A percentile compares a stretch with the other conserved stretches of the same genome.
Evolutionary conservation across 2,888 invertebrate genomes (phyloP).

Genomic region (Thymelicus lineola): DNA sequence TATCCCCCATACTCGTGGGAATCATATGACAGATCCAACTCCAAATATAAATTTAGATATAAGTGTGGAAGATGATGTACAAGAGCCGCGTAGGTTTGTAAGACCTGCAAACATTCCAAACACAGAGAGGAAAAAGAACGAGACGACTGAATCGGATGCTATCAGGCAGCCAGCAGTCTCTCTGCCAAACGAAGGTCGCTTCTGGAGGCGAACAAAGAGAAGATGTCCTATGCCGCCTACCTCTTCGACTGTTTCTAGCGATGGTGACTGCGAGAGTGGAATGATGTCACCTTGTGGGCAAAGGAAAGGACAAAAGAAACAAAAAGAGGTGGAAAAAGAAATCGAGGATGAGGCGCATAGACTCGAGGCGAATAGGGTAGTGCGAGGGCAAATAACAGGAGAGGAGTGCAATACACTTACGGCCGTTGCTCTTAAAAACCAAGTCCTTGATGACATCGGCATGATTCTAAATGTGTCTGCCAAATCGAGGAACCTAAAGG

Average conservation of each 20-base stretch:
- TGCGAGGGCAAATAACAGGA: not conserved
- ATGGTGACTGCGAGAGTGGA: not conserved
- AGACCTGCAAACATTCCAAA: not conserved
- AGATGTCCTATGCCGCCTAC: not conserved
- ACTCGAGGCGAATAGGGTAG: not conserved
- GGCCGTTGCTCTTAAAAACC: constrained; percentile 15
- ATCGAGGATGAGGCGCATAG: not conserved
- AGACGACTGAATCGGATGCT: not conserved
- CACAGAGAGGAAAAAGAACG: not conserved
- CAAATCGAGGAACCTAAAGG: constrained; percentile 29
- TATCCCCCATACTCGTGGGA: constrained; percentile 14
- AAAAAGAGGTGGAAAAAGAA: not conserved
- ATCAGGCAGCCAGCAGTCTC: not conserved
- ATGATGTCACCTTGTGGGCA: not conserved
- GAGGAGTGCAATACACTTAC: not conserved
- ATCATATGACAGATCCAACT: too few relatives aligned
- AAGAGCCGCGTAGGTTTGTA: not conserved
- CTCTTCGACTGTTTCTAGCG: not conserved
- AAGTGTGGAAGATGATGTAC: not conserved
- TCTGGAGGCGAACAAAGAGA: not conserved
- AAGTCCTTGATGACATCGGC: constrained; percentile 7
- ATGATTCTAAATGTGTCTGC: constrained; percentile 14
- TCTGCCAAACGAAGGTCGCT: not conserved
- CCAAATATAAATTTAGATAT: not conserved
- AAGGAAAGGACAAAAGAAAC: not conserved